Evolutionary conservation across 2,113 vertebrate species (phyloP).

Genomic region (Vireo altiloquus): DNA sequence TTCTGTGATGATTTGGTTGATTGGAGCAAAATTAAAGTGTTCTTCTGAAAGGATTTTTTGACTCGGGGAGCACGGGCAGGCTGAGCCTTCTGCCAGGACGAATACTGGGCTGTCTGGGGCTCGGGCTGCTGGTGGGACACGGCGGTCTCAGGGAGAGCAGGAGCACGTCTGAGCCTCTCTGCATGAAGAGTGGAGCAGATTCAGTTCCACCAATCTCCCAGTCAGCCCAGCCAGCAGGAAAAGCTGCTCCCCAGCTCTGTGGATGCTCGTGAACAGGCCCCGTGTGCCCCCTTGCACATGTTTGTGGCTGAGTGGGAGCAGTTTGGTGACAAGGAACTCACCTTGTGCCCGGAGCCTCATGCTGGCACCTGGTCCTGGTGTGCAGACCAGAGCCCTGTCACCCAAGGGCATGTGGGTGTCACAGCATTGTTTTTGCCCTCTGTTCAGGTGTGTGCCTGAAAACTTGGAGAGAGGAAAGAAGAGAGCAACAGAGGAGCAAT

Average conservation of each 20-base stretch:
- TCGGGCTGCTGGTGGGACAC: background rate
- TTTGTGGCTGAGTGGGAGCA: background rate
- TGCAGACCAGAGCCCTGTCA: background rate
- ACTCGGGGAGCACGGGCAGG: background rate
- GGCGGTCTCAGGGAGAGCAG: background rate
- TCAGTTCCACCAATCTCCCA: background rate
- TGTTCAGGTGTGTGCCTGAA: background rate
- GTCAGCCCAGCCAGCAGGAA: background rate
- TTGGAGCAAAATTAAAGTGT: constrained; percentile 66
- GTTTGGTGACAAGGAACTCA: background rate
- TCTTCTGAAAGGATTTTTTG: constrained; percentile 32
- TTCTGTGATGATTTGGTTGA: constrained; percentile 56
- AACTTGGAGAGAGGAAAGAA: background rate
- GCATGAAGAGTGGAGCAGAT: background rate
- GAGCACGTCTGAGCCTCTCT: background rate
- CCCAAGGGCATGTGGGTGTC: fast-evolving
- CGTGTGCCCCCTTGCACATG: fast-evolving
- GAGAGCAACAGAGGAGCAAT: background rate
- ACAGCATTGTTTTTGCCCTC: background rate
- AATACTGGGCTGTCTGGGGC: background rate
- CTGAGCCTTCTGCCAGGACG: background rate
- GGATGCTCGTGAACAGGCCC: fast-evolving
- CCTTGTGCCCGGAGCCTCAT: background rate
- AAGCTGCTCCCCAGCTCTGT: background rate
- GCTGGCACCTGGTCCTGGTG: background rate